Conservation (phyloP, 2,797 vertebrate genomes). For the Oreonectes daqikongensis region DNA sequence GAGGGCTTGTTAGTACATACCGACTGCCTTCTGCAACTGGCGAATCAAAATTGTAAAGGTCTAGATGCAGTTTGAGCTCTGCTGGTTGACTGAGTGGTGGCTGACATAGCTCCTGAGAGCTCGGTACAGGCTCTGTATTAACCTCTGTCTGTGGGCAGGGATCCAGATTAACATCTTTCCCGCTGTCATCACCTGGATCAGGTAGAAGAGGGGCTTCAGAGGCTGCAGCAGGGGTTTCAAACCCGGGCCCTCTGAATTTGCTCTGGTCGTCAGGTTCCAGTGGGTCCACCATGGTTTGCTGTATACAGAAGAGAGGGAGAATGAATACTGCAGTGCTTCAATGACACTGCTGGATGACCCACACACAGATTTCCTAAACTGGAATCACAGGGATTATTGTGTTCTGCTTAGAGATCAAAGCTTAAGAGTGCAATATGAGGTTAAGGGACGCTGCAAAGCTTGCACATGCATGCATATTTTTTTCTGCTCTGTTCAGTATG, state of each 20-base stretch:
- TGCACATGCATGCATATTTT: constrained; percentile 70
- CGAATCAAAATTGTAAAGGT: constrained; percentile 94
- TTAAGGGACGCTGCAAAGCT: constrained; percentile 57
- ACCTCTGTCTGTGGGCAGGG: constrained; percentile 68
- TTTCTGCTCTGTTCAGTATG: constrained; percentile 63
- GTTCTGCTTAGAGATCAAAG: constrained; percentile 54
- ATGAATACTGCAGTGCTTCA: constrained; percentile 28
- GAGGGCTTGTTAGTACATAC: constrained; percentile 95
- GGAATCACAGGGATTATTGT: constrained; percentile 65
- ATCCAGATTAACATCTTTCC: constrained; percentile 64
- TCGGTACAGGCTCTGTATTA: constrained; percentile 39
- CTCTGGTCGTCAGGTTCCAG: constrained; percentile 77
- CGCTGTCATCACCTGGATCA: constrained; percentile 69
- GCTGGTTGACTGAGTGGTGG: constrained; percentile 70
- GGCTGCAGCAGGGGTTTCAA: constrained; percentile 64
- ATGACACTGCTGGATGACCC: constrained; percentile 46
- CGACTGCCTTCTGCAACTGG: constrained; percentile 92
- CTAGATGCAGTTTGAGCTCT: constrained; percentile 86
- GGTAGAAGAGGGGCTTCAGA: constrained; percentile 65
- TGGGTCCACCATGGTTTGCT: constrained; percentile 81
- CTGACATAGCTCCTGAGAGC: constrained; percentile 48
- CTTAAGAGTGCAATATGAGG: constrained; percentile 62
- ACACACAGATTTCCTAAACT: constrained; percentile 49
- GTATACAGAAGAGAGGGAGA: constrained; percentile 1
- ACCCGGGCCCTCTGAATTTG: constrained; percentile 69